Conservation (phyloP, 2,888 invertebrate genomes). For the Priocnemis perturbator region DNA sequence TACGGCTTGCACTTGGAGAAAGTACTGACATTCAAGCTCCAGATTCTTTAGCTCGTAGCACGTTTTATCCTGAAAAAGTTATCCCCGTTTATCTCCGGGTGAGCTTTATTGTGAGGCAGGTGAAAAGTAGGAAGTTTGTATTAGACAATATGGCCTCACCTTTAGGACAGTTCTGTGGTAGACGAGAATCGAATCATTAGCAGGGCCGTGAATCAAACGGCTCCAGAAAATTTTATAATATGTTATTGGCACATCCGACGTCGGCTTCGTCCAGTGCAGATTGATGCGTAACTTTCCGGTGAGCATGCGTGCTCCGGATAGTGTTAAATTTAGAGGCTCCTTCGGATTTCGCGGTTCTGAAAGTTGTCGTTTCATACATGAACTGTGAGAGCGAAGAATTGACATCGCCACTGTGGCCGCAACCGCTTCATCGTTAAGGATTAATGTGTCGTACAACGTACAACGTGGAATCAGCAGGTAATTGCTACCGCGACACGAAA, state of each 20-base stretch:
- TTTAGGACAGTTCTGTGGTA: slow-evolving; percentile 46
- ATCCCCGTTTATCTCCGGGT: too few relatives aligned
- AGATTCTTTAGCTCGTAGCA: slow-evolving; percentile 81
- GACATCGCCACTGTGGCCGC: too few relatives aligned
- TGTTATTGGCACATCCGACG: slow-evolving; percentile 83
- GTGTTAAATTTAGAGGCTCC: slow-evolving; percentile 79
- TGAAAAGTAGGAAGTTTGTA: too few relatives aligned
- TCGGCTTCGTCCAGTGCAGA: slow-evolving; percentile 83
- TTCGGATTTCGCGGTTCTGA: slow-evolving; percentile 80
- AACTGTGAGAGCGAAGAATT: too few relatives aligned
- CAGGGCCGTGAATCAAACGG: slow-evolving; percentile 80
- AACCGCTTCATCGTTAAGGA: neutral
- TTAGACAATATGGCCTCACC: slow-evolving; percentile 16
- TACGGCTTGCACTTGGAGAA: slow-evolving; percentile 87
- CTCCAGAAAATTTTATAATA: slow-evolving; percentile 87
- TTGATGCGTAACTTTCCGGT: slow-evolving; percentile 77
- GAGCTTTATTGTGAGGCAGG: too few relatives aligned
- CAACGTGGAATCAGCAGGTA: too few relatives aligned
- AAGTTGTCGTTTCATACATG: neutral
- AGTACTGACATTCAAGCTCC: slow-evolving; percentile 83
- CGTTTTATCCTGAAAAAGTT: slow-evolving; percentile 78
- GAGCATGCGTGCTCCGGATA: slow-evolving; percentile 65
- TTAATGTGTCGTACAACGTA: too few relatives aligned
- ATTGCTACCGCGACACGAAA: too few relatives aligned
- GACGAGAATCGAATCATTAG: slow-evolving; percentile 80